These are phyloP conservation scores for Julus scanicus DNA, from an alignment of 2,888 invertebrate genomes.

Conservation along the genomic window DNA sequence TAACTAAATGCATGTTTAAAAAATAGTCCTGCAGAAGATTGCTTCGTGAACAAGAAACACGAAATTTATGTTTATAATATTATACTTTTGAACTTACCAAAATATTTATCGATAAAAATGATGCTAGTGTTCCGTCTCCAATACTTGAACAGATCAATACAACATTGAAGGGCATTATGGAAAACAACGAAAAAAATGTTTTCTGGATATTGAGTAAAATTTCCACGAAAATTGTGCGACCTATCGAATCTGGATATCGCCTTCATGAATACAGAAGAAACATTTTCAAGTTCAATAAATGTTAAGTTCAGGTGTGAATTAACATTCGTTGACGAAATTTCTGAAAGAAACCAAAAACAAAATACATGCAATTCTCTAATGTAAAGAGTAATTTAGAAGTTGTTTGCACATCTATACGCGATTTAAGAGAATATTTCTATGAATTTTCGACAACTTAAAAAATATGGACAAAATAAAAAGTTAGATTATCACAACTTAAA, in stretches of 20 bases:
- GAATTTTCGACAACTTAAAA: no score
- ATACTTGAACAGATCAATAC: not conserved
- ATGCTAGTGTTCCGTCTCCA: slow-evolving; percentile 37
- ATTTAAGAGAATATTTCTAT: no score
- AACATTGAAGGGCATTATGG: slow-evolving; percentile 12
- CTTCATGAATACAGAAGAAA: not conserved
- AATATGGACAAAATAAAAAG: no score
- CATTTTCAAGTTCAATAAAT: not conserved
- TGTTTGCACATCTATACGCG: no score
- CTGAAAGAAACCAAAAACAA: not conserved
- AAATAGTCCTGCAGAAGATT: no score
- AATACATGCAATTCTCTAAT: no score
- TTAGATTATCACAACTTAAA: no score
- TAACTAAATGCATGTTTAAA: no score
- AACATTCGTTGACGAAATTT: not conserved
- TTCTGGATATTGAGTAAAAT: not conserved
- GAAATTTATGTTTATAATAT: no score
- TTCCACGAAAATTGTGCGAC: not conserved
- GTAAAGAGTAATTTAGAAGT: no score
- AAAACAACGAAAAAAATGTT: not conserved
- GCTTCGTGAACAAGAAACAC: no score
- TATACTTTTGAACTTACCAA: not conserved
- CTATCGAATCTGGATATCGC: not conserved
- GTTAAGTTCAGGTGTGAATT: not conserved
- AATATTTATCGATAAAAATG: not conserved